Evolutionary conservation across 1,140 invertebrate genomes (phyloP), one percentile per base, ranked within the genome.

Genomic region (Araneus ventricosus): DNA sequence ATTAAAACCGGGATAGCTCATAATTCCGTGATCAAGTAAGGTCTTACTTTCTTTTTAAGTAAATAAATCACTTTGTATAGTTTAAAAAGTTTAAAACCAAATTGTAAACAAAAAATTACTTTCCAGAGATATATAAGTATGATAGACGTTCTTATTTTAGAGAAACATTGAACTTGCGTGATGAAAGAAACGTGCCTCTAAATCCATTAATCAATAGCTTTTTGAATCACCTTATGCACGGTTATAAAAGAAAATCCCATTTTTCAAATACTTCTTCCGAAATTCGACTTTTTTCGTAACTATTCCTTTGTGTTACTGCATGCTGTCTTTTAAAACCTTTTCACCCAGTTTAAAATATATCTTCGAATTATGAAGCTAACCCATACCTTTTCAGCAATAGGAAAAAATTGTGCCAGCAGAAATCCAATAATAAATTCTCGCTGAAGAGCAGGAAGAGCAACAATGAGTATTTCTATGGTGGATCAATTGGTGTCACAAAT

Each of bases 151-250:
- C 5, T 20, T 37, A 20, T 37, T 20, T 75, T 34, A 0, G 10
- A 52, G 10, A 52, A 1, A 17, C 45, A 52, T 14, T 52, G 17
- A 14, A 52, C 14, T 67, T 67, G 8, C 70, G 14, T 67, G 63
- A 27, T 27, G 63, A 67, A 67, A 67, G 24, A 75, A 75, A 27
- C 39, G 37, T 82, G 24, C 80, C 10, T 82, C 80, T 17, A 82
- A 82, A 52, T 82, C 80, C 80, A 82, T 52, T 82, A 82, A 82
- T 82, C 80, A 82, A 82, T 82, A 82, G 22, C 80, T 14, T 82
- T 82, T 52, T 52, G 41, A 52, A 82, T 82, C 80, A 17, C 24
- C 24, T 39, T 82, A 45, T 82, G n/a, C 10, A 41, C n/a, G 80
- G 5, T 27, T 45, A 82, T 82, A 82, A 82, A 82, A 80, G 79